These are phyloP conservation scores for Platorchestia sp. DNA, from an alignment of 1,140 invertebrate species.

Conservation along the genomic window DNA sequence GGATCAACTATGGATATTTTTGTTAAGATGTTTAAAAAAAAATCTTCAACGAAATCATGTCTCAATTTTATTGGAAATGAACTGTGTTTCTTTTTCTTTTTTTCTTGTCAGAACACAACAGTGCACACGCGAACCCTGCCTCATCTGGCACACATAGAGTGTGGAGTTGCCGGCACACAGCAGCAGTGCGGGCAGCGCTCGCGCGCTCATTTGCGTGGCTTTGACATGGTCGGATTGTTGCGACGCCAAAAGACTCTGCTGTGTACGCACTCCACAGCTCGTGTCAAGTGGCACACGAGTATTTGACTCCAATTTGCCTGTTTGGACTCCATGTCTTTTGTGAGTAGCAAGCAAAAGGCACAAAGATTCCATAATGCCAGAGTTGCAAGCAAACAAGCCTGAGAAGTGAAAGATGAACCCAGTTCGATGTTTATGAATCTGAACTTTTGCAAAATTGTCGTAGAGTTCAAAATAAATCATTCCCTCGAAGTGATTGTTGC, in stretches of 20 bases:
- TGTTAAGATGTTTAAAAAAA: too few species aligned
- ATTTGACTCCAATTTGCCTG: constrained; percentile 51
- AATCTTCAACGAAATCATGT: too few species aligned
- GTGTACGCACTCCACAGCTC: not conserved
- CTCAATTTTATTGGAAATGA: too few species aligned
- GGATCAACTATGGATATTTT: too few species aligned
- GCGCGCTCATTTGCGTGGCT: constrained; percentile 5
- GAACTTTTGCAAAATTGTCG: not conserved
- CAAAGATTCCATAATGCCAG: constrained; percentile 11
- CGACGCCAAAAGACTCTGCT: constrained; percentile 23
- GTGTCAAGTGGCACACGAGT: constrained; percentile 44
- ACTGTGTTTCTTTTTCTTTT: too few species aligned
- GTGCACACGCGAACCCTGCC: not conserved
- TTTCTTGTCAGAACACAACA: not conserved
- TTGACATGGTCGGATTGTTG: constrained; percentile 41
- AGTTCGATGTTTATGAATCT: not conserved
- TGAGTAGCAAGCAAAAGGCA: constrained; percentile 38
- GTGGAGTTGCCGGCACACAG: not conserved
- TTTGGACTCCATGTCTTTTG: constrained; percentile 51
- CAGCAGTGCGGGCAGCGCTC: not conserved
- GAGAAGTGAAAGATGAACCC: not conserved
- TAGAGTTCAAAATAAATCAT: not conserved
- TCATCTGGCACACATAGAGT: not conserved
- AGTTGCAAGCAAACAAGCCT: constrained; percentile 18
- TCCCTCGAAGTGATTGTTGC: too few species aligned